A percentile compares a stretch with the other conserved stretches of the same genome.
These are phyloP conservation scores for Tympanoctomys barrerae DNA, from an alignment of 2,797 vertebrate species.

Conservation along the genomic window DNA sequence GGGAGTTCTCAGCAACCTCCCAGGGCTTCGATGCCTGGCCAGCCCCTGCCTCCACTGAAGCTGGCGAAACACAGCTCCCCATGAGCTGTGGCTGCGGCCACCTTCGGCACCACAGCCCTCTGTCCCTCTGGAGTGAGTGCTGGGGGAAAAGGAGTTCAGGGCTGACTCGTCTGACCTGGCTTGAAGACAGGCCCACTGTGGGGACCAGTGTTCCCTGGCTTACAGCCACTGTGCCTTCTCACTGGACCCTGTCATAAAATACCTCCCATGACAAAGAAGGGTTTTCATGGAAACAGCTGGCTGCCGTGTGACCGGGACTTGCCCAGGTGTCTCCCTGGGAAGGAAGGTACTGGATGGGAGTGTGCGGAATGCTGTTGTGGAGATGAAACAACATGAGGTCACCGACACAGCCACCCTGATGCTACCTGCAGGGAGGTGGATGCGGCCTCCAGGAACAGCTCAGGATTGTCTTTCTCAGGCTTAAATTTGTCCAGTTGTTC, in stretches of 20 bases:
- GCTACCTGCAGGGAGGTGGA: conserved; percentile 90
- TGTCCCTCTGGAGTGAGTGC: neutral
- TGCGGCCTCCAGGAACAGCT: conserved; percentile 90
- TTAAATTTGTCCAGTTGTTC: conserved; percentile 90
- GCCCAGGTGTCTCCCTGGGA: neutral
- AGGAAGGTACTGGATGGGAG: neutral
- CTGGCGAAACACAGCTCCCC: neutral
- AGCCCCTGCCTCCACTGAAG: neutral
- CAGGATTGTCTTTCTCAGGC: conserved; percentile 88
- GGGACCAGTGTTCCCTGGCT: no score
- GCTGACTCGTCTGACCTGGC: neutral
- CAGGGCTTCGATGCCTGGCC: neutral
- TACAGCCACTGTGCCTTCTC: neutral
- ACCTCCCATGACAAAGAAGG: neutral
- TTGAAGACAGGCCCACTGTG: rapidly evolving
- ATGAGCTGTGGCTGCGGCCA: neutral
- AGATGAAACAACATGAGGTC: no score
- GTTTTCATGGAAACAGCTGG: neutral
- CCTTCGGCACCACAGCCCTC: neutral
- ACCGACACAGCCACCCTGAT: rapidly evolving
- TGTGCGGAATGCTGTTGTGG: neutral
- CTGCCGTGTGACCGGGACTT: neutral
- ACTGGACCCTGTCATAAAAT: neutral
- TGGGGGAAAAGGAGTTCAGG: rapidly evolving
- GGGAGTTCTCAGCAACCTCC: neutral